A percentile compares a stretch with the other conserved stretches of the same genome.
Evolutionary conservation across 2,888 invertebrate genomes (phyloP).

Genomic region (Hydraecia micacea): DNA sequence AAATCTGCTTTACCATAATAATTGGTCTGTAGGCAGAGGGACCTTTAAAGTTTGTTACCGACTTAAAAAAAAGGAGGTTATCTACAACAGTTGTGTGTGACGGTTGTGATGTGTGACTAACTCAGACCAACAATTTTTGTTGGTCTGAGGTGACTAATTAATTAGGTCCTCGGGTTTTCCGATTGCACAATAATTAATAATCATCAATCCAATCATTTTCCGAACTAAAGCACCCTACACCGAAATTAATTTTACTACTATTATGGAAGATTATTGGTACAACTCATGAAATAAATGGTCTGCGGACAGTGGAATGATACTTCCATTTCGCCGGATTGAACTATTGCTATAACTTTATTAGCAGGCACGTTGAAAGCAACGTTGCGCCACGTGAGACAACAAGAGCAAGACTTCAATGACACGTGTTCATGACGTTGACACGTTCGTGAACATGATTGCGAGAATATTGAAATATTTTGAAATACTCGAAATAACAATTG

Average conservation of each 20-base stretch:
- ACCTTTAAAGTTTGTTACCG: too few species aligned
- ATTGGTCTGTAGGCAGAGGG: too few species aligned
- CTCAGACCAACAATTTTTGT: too few species aligned
- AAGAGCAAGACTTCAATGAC: conserved; percentile 35
- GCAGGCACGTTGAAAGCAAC: conserved; percentile 51
- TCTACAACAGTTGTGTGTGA: background rate
- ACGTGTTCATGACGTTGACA: conserved; percentile 54
- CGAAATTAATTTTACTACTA: background rate
- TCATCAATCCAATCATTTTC: background rate
- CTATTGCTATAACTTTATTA: conserved; percentile 54
- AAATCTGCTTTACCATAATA: background rate
- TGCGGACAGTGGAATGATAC: background rate
- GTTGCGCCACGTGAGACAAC: conserved; percentile 57
- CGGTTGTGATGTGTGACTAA: background rate
- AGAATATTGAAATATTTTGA: conserved; percentile 9
- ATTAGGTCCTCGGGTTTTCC: background rate
- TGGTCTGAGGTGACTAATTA: background rate
- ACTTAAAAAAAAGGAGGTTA: too few species aligned
- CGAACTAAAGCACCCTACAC: background rate
- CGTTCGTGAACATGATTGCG: conserved; percentile 15
- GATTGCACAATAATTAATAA: conserved; percentile 31
- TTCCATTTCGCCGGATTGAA: conserved; percentile 15
- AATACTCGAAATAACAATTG: conserved; percentile 7
- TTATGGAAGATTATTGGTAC: background rate
- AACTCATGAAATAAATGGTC: background rate